Evolutionary conservation across 2,113 vertebrate species (phyloP).

Genomic region (Atlantisia rogersi): DNA sequence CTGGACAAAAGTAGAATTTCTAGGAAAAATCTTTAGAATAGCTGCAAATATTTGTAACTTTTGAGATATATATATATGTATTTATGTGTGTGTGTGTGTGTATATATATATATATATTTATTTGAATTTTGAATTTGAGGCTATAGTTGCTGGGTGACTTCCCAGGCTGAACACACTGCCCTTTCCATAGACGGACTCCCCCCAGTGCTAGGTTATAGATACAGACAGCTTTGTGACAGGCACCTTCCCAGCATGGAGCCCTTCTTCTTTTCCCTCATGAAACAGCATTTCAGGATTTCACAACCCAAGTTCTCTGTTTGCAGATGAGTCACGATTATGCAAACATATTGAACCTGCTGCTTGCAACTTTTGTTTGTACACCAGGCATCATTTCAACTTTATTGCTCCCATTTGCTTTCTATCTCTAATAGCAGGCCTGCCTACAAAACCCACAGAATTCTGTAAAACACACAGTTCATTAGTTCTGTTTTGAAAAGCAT

Average conservation of each 20-base stretch:
- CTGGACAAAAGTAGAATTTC: neutral
- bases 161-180: neutral
- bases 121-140: neutral
- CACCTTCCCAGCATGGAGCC: neutral
- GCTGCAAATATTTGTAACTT: neutral
- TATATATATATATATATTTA: neutral
- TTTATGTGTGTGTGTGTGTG: too few relatives aligned
- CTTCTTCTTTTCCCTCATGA: neutral
- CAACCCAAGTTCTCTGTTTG: neutral
- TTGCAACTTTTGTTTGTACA: conserved; percentile 46
- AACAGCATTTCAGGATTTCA: neutral
- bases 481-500: conserved; percentile 43
- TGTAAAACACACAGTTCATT: conserved; percentile 51
- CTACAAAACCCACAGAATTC: conserved; percentile 18
- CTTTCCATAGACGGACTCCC: neutral
- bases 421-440: neutral
- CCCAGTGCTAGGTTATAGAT: neutral
- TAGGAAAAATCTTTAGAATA: neutral
- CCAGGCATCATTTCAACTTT: conserved; percentile 35
- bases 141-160: neutral
- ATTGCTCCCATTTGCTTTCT: conserved; percentile 53
- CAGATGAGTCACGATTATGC: conserved; percentile 36
- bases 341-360: conserved; percentile 19
- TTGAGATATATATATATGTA: neutral
- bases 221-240: accelerated